Evolutionary conservation across 2,888 invertebrate species (phyloP).

Genomic region (Dermolepida albohirtum): DNA sequence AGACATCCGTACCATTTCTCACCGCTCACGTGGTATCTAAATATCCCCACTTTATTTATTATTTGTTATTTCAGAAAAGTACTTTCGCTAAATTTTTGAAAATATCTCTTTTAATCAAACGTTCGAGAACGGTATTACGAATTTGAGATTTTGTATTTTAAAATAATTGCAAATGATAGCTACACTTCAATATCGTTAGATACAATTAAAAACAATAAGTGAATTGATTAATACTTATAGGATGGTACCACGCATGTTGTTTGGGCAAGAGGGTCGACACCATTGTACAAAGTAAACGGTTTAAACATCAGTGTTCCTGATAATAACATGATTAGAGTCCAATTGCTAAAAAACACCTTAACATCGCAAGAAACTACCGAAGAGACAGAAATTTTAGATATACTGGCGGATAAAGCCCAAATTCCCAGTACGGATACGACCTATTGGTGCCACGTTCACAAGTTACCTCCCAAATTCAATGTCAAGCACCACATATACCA

Average conservation of each 20-base stretch:
- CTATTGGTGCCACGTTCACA: slow-evolving; percentile 94
- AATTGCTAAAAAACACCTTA: slow-evolving; percentile 71
- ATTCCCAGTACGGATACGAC: slow-evolving; percentile 92
- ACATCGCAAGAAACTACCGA: slow-evolving; percentile 58
- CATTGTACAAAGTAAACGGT: slow-evolving; percentile 75
- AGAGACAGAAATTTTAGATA: slow-evolving; percentile 66
- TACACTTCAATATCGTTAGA: too few relatives aligned
- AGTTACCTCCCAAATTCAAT: slow-evolving; percentile 77
- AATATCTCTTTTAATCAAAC: too few relatives aligned
- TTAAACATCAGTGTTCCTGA: slow-evolving; percentile 71
- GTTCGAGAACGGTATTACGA: too few relatives aligned
- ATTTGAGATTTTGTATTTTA: too few relatives aligned
- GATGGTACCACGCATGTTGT: slow-evolving; percentile 90
- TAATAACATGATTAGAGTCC: slow-evolving; percentile 79
- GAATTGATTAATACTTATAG: too few relatives aligned
- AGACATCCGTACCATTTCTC: too few relatives aligned
- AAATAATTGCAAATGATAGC: too few relatives aligned
- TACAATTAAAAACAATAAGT: too few relatives aligned
- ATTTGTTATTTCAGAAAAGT: too few relatives aligned
- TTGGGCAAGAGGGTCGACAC: slow-evolving; percentile 85
- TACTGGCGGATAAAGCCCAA: slow-evolving; percentile 74
- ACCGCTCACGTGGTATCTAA: too few relatives aligned
- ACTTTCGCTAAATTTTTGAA: too few relatives aligned
- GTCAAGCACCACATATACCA: slow-evolving; percentile 82
- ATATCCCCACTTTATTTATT: too few relatives aligned